These are phyloP conservation scores for Ariolimax columbianus DNA, from an alignment of 2,888 invertebrate genomes.

Conservation along the genomic window DNA sequence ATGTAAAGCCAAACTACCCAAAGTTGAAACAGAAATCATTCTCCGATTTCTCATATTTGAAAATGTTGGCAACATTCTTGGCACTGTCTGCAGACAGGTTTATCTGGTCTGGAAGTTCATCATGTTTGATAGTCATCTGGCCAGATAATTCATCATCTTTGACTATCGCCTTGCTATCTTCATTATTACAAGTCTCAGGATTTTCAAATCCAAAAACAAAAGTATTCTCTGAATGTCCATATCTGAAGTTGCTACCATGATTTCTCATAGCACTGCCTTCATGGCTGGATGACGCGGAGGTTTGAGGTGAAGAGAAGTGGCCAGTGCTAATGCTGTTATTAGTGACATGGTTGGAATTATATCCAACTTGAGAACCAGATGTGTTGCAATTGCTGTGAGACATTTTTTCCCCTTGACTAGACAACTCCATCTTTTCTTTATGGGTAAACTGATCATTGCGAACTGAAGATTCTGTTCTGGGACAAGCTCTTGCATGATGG, in stretches of 20 bases:
- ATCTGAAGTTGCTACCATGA: not conserved
- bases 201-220: constrained; percentile 39
- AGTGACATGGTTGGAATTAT: not conserved
- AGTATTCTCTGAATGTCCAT: constrained; percentile 34
- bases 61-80: not conserved
- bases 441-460: not conserved
- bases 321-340: not conserved
- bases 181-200: not conserved
- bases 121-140: not conserved
- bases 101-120: too few species aligned
- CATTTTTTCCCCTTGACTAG: not conserved
- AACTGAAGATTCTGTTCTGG: not conserved
- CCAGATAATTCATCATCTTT: not conserved
- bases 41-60: constrained; percentile 33
- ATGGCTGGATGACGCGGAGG: not conserved
- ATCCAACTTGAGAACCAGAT: not conserved
- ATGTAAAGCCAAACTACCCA: not conserved
- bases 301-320: not conserved
- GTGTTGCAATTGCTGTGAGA: not conserved
- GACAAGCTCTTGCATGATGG: not conserved
- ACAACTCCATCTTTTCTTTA: not conserved
- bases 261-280: not conserved
- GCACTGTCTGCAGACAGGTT: too few species aligned
- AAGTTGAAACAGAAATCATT: constrained; percentile 37
- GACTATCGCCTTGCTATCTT: not conserved